Percentiles rank a stretch among this genome's conserved stretches.
These are phyloP conservation scores for Sphecodes monilicornis DNA, from an alignment of 2,888 invertebrate species.

Conservation along the genomic window DNA sequence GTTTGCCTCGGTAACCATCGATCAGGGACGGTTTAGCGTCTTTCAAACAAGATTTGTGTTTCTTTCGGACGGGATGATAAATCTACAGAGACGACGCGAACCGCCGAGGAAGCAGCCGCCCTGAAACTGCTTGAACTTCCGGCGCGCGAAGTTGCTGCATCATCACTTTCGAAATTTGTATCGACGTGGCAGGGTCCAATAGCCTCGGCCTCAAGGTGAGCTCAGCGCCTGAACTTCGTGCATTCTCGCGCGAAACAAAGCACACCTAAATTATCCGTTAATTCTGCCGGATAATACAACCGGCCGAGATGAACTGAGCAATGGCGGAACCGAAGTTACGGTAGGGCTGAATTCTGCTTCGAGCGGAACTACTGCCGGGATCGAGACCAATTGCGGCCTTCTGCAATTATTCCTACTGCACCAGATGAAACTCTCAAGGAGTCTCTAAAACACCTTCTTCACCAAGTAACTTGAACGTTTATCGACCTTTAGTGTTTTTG, in stretches of 20 bases:
- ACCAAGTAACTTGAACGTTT: background rate
- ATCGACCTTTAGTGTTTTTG: background rate
- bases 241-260: slow-evolving; percentile 41
- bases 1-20: background rate
- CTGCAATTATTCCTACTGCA: background rate
- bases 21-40: background rate
- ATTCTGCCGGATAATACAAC: slow-evolving; percentile 16
- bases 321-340: slow-evolving; percentile 28
- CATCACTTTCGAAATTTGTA: slow-evolving; percentile 49
- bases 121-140: slow-evolving; percentile 2
- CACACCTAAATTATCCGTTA: slow-evolving; percentile 25
- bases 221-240: slow-evolving; percentile 34
- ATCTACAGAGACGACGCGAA: background rate
- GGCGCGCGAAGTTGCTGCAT: slow-evolving; percentile 20
- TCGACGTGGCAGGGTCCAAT: slow-evolving; percentile 26
- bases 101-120: slow-evolving; percentile 4
- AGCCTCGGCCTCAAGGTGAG: slow-evolving; percentile 18
- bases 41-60: background rate
- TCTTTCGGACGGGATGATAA: background rate
- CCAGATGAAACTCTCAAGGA: background rate
- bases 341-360: slow-evolving; percentile 1
- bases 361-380: background rate
- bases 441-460: background rate
- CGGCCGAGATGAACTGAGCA: slow-evolving; percentile 9
- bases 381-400: background rate